Evolutionary conservation across 2,888 invertebrate species (phyloP).

Genomic region (Cordylochernes scorpioides): DNA sequence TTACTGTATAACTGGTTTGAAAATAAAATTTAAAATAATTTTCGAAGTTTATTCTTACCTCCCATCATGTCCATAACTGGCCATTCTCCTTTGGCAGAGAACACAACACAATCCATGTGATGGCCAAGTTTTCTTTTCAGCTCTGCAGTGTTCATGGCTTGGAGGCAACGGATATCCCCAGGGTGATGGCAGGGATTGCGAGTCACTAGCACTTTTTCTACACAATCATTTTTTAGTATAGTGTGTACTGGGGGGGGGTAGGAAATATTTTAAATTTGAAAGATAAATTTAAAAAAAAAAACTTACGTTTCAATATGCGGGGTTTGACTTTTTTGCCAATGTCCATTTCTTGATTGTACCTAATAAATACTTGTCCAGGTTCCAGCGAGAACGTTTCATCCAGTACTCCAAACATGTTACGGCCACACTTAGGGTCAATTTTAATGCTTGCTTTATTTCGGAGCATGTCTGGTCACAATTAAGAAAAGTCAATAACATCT

Average conservation of each 20-base stretch:
- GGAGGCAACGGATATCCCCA: constrained; percentile 21
- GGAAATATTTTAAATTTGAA: too few relatives aligned
- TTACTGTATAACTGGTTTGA: too few relatives aligned
- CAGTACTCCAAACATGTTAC: constrained; percentile 16
- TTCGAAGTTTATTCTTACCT: too few relatives aligned
- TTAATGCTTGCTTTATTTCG: too few relatives aligned
- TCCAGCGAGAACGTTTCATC: constrained; percentile 16
- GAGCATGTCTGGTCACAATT: too few relatives aligned
- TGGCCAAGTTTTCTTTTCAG: constrained; percentile 17
- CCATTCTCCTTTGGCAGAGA: constrained; percentile 20
- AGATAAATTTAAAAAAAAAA: too few relatives aligned
- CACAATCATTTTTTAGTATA: too few relatives aligned
- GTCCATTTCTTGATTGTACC: constrained; percentile 13
- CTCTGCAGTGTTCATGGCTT: constrained; percentile 16
- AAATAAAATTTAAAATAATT: too few relatives aligned
- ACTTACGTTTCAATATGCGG: too few relatives aligned
- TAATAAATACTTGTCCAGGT: constrained; percentile 17
- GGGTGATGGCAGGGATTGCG: constrained; percentile 23
- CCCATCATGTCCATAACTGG: constrained; percentile 23
- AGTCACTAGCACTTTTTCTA: constrained; percentile 18
- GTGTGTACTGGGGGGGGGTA: too few relatives aligned
- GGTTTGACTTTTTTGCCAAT: too few relatives aligned
- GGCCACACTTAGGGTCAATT: constrained; percentile 11
- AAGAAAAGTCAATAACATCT: too few relatives aligned
- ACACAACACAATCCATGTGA: constrained; percentile 22